Percentiles rank a stretch among this genome's conserved stretches.
These are phyloP conservation scores for Pemphigus obesinymphae DNA, from an alignment of 1,140 invertebrate genomes.

Conservation along the genomic window DNA sequence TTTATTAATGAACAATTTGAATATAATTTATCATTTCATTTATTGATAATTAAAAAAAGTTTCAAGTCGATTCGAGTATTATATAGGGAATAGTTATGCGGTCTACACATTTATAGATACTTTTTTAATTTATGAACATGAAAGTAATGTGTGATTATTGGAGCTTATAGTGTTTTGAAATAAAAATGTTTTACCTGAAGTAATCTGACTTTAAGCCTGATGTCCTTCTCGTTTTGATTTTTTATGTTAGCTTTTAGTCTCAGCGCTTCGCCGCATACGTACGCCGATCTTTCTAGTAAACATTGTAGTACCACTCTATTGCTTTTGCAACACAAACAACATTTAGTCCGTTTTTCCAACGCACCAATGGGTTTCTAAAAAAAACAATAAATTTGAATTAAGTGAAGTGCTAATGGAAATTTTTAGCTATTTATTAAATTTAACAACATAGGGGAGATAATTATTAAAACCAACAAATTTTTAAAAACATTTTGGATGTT, in stretches of 20 bases:
- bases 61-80: too few relatives aligned
- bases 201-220: conserved; percentile 64
- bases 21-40: too few relatives aligned
- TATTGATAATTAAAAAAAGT: too few relatives aligned
- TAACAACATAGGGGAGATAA: too few relatives aligned
- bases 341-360: conserved; percentile 65
- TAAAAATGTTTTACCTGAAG: conserved; percentile 57
- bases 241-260: conserved; percentile 71
- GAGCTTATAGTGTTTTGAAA: neutral
- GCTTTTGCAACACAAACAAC: conserved; percentile 70
- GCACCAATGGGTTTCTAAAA: conserved; percentile 66
- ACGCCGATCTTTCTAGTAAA: conserved; percentile 69
- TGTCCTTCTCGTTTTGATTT: conserved; percentile 70
- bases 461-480: too few relatives aligned
- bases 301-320: conserved; percentile 65
- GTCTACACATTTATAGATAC: too few relatives aligned
- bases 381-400: conserved; percentile 34
- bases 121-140: neutral
- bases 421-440: too few relatives aligned
- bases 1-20: too few relatives aligned
- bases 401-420: too few relatives aligned
- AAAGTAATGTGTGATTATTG: neutral
- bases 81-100: too few relatives aligned
- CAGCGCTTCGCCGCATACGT: conserved; percentile 75
- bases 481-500: too few relatives aligned